Base-by-base conservation (phyloP, 2,797 vertebrate genomes). In the Notamacropus eugenii region DNA sequence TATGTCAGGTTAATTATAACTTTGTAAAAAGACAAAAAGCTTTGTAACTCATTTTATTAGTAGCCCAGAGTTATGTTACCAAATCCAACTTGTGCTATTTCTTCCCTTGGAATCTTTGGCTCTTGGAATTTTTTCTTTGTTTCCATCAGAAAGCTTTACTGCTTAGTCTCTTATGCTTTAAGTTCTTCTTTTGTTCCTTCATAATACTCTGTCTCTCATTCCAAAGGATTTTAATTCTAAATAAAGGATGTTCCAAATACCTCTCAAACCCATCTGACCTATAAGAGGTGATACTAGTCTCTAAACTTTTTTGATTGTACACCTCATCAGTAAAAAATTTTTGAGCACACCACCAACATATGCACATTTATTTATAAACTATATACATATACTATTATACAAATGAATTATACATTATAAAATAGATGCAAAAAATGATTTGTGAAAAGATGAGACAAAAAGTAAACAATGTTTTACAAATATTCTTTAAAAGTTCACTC, bases 31-130 rank as follows among this genome's bases (percentile, higher is more conserved):
- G 98, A 98, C 62, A 67, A 67, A 98, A 95, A 98, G 95, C 95
- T 98, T 52, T 1, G 96, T 92, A 94, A 96, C 94, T 98, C 96
- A 94, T 97, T 96, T 94, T 97, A 98, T 97, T 97, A 97, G 96
- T 96, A 97, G 96, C n/a, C 58, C 96, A 94, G 95, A 96, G 94
- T 59, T 97, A 94, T 98, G 97, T 97, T 98, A 97, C 96, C 97
- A 98, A 98, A 98, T 96, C 92, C 98, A 98, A 99, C 98, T 99
- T 98, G 99, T 98, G 98, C 98, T 99, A 99, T 99, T 99, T 99
- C 99, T 99, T 98, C 98, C 97, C 98, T 98, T 97, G 98, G 98
- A 98, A 99, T 98, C 98, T 98, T 95, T 98, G 94, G 97, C 98
- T 98, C 98, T 97, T 97, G 98, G 98, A 98, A 98, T 98, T 99